Percentiles rank a stretch among this genome's conserved stretches.
Conservation (phyloP, 2,113 vertebrate genomes). For the Tupaia chinensis region DNA sequence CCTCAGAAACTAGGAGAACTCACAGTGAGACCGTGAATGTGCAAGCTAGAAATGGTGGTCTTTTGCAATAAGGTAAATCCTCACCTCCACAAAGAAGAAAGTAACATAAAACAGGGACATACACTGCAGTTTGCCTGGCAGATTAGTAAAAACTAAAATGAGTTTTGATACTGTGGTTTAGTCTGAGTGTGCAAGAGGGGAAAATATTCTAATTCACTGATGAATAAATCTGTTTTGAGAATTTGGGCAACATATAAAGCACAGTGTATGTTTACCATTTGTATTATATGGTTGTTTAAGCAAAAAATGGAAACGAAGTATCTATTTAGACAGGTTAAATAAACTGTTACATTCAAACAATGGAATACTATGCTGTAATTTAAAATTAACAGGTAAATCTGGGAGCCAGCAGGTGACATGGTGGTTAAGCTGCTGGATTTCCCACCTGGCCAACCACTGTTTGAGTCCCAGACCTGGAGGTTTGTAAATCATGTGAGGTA, state of each 20-base stretch:
- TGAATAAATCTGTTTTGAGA: neutral
- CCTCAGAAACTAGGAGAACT: conserved; percentile 17
- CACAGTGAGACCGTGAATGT: neutral
- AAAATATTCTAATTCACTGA: neutral
- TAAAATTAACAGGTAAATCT: neutral
- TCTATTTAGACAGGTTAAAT: neutral
- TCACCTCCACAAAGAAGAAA: neutral
- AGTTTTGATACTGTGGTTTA: neutral
- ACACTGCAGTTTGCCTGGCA: neutral
- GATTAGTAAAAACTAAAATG: neutral
- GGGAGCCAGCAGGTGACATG: no score
- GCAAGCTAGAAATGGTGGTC: neutral
- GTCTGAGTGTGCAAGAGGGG: neutral
- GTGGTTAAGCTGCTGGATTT: no score
- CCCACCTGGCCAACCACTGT: no score
- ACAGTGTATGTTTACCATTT: neutral
- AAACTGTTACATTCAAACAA: neutral
- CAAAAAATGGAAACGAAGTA: neutral
- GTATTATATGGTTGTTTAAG: neutral
- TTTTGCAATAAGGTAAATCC: neutral
- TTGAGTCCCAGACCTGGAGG: no score
- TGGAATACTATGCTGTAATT: neutral
- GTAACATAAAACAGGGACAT: neutral
- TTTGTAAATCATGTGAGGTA: no score
- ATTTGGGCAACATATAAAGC: neutral